A percentile compares a stretch with the other conserved stretches of the same genome.
These are phyloP conservation scores for Melolontha melolontha DNA, from an alignment of 2,888 invertebrate genomes.

Conservation along the genomic window DNA sequence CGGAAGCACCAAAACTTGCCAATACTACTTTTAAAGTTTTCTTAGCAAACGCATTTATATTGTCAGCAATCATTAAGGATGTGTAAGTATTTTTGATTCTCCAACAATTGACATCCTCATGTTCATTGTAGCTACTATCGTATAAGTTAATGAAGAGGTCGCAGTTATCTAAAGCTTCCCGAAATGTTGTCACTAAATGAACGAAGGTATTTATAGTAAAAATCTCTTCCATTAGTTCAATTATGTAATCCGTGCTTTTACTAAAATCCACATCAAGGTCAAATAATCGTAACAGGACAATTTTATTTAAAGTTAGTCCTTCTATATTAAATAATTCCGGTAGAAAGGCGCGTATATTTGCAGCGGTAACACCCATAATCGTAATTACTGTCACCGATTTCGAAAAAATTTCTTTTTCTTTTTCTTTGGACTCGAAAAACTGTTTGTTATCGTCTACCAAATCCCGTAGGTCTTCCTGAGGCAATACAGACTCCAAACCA, in stretches of 20 bases:
- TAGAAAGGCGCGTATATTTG: constrained; percentile 54
- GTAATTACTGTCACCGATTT: constrained; percentile 48
- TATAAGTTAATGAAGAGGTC: constrained; percentile 70
- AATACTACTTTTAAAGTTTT: constrained; percentile 67
- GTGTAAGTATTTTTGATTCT: constrained; percentile 57
- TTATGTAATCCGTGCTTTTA: constrained; percentile 45
- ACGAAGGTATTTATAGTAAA: constrained; percentile 45
- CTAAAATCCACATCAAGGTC: constrained; percentile 52
- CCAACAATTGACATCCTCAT: constrained; percentile 53
- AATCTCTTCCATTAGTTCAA: constrained; percentile 53
- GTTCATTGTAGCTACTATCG: constrained; percentile 61
- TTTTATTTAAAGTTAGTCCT: constrained; percentile 50
- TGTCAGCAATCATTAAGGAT: constrained; percentile 60
- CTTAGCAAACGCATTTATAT: constrained; percentile 68
- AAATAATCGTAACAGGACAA: constrained; percentile 56
- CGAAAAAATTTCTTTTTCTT: constrained; percentile 17
- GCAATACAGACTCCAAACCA: constrained; percentile 60
- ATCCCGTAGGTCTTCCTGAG: constrained; percentile 55
- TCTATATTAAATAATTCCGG: constrained; percentile 55
- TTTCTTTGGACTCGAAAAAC: constrained; percentile 35
- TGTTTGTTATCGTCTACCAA: constrained; percentile 56
- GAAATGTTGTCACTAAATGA: constrained; percentile 63
- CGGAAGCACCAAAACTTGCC: constrained; percentile 68
- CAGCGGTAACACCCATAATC: constrained; percentile 56
- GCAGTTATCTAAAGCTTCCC: constrained; percentile 65